Conservation (phyloP, 2,888 invertebrate genomes). For the Leucophenga montana region DNA sequence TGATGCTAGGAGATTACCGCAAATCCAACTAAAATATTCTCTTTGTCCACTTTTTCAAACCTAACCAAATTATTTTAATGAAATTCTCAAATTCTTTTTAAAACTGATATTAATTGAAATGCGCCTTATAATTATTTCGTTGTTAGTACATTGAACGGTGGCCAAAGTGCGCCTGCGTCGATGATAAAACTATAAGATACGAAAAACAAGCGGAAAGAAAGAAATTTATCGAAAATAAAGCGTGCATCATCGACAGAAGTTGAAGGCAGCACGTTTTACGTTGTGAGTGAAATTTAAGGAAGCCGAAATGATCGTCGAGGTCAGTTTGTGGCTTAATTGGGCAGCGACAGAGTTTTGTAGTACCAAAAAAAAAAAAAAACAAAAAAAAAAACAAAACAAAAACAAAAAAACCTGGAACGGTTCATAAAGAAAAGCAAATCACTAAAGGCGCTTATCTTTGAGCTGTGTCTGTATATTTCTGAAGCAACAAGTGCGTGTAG, state of each 20-base stretch:
- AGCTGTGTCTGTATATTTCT: background rate
- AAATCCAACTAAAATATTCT: too few species aligned
- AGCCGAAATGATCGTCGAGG: background rate
- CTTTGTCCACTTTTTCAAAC: too few species aligned
- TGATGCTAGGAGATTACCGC: too few species aligned
- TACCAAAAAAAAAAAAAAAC: slow-evolving; percentile 22
- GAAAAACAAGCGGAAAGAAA: slow-evolving; percentile 32
- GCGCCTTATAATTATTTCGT: too few species aligned
- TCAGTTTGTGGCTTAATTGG: slow-evolving; percentile 13
- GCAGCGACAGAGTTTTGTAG: slow-evolving; percentile 39
- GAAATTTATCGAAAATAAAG: background rate
- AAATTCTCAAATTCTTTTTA: too few species aligned
- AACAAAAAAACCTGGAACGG: slow-evolving; percentile 3
- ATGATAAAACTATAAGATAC: slow-evolving; percentile 36
- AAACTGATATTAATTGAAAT: too few species aligned
- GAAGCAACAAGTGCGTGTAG: slow-evolving; percentile 1
- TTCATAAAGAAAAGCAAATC: slow-evolving; percentile 32
- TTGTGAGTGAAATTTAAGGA: background rate
- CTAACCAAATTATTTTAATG: too few species aligned
- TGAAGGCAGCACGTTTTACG: slow-evolving; percentile 5
- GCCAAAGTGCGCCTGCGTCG: background rate
- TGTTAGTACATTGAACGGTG: background rate
- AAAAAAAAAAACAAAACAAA: slow-evolving; percentile 28
- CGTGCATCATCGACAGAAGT: background rate
- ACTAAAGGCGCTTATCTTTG: slow-evolving; percentile 38